A percentile compares a stretch with the other conserved stretches of the same genome.
phyloP scores from a whole-genome alignment of 2,888 invertebrate genomes.

The Meteorus colon region DNA sequence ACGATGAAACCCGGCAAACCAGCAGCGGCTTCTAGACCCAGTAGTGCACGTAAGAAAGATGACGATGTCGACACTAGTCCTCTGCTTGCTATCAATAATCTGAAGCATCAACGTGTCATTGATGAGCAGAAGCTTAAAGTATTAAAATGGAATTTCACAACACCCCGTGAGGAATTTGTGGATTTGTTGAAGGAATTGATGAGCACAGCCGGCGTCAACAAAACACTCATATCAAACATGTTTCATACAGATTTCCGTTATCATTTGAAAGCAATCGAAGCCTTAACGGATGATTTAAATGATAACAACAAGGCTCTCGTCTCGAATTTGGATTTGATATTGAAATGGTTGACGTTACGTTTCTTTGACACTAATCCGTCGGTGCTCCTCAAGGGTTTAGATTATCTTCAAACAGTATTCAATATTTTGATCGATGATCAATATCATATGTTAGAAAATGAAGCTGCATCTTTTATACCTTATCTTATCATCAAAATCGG shows the following conservation, averaged over 20 bases:
- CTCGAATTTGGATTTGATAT: constrained; percentile 93
- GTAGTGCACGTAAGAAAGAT: constrained; percentile 81
- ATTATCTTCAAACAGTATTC: constrained; percentile 91
- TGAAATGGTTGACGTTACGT: constrained; percentile 96
- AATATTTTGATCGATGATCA: constrained; percentile 84
- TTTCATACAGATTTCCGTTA: constrained; percentile 95
- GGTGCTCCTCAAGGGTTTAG: constrained; percentile 94
- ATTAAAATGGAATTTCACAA: constrained; percentile 96
- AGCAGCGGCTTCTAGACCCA: constrained; percentile 59
- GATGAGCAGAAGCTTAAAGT: constrained; percentile 96
- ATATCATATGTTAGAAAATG: constrained; percentile 91
- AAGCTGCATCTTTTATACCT: constrained; percentile 95
- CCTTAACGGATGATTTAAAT: constrained; percentile 87
- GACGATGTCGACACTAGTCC: constrained; percentile 85
- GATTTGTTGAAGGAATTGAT: constrained; percentile 94
- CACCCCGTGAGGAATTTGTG: constrained; percentile 94
- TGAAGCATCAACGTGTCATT: constrained; percentile 93
- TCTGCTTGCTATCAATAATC: constrained; percentile 85
- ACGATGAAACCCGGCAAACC: constrained; percentile 73
- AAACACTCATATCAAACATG: constrained; percentile 90
- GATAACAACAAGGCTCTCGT: constrained; percentile 87
- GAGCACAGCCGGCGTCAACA: constrained; percentile 90
- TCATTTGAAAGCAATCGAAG: constrained; percentile 96
- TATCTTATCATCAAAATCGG: constrained; percentile 96
- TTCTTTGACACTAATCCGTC: constrained; percentile 99